Base-by-base conservation (phyloP, 1,140 invertebrate genomes). In the Bombus impatiens region DNA sequence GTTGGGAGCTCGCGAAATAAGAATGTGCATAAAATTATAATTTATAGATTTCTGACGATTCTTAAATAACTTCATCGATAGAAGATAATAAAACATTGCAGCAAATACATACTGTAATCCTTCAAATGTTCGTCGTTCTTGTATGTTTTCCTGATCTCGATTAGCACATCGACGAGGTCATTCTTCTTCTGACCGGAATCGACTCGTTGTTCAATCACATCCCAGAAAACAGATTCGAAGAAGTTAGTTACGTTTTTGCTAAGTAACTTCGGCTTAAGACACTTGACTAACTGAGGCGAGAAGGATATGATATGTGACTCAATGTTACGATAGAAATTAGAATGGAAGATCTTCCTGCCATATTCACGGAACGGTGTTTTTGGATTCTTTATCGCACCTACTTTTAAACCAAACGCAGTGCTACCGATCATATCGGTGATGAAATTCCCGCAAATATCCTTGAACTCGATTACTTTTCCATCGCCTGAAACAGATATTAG, bases 391-490 rank as follows among this genome's bases (percentile, higher is more conserved):
- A 53, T 6, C 5, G 18, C 0, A 22, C 18, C 18, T 22, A 53
- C 0, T 8, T 22, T 8, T 53, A 53, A 53, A 6, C 47, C 47
- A 53, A 22, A 53, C 18, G 0, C 1, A 8, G 1, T 2, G 0
- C 47, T 22, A 53, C 6, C 6, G 18, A 53, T 8, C 1, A 53
- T 3, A 53, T 53, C 47, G 47, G 47, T 53, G 47, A 1, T 22
- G 1, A 95, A 97, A 47, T 94, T 94, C 0, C 93, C 94, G 37
- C 94, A 91, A 0, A 96, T 35, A 15, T 96, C 95, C 78, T 95
- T 95, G 0, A 95, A 79, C 70, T 95, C 94, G 0, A 96, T 59
- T 13, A 42, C 22, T 15, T 84, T 77, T 22, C 78, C 87, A 3
- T 74, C 70, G 13, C 53, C 93, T 93, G 37, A 2, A 68, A 87